phyloP scores from a whole-genome alignment of 2,888 invertebrate genomes.

The Chalcosyrphus nemorum region DNA sequence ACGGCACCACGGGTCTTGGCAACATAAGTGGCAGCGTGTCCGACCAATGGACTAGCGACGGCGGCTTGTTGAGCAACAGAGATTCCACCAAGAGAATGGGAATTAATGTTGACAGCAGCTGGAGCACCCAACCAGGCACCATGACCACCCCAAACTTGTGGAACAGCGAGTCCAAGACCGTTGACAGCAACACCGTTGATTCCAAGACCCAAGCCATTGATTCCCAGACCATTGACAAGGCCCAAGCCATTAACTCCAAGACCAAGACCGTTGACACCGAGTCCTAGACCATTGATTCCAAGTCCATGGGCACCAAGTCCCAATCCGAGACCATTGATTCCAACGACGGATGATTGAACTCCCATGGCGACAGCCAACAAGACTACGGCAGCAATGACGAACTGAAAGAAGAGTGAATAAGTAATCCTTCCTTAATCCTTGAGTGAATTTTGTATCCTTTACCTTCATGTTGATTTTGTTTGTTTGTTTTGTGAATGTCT shows the following conservation, averaged over 20 bases:
- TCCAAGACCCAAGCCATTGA: constrained; percentile 47
- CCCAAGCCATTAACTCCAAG: constrained; percentile 64
- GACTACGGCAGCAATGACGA: constrained; percentile 76
- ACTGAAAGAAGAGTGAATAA: constrained; percentile 73
- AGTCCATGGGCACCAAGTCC: no score
- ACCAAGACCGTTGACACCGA: constrained; percentile 72
- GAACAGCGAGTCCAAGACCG: constrained; percentile 3
- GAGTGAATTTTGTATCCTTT: not conserved
- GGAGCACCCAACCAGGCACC: constrained; percentile 57
- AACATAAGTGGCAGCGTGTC: constrained; percentile 78
- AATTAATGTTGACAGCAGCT: constrained; percentile 55
- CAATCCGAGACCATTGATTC: not conserved
- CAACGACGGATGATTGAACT: constrained; percentile 78
- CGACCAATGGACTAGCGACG: constrained; percentile 75
- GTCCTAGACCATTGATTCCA: constrained; percentile 74
- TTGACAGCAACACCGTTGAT: not conserved
- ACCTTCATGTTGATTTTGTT: constrained; percentile 60
- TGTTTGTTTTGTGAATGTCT: constrained; percentile 2
- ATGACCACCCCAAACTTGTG: constrained; percentile 52
- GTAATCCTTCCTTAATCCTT: not conserved
- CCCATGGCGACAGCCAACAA: constrained; percentile 79
- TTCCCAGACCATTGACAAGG: constrained; percentile 66
- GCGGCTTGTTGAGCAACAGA: constrained; percentile 78
- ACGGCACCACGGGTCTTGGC: constrained; percentile 79
- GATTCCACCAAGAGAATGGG: constrained; percentile 74